These are phyloP conservation scores for Euura lappo DNA, from an alignment of 1,140 invertebrate species.

Conservation along the genomic window DNA sequence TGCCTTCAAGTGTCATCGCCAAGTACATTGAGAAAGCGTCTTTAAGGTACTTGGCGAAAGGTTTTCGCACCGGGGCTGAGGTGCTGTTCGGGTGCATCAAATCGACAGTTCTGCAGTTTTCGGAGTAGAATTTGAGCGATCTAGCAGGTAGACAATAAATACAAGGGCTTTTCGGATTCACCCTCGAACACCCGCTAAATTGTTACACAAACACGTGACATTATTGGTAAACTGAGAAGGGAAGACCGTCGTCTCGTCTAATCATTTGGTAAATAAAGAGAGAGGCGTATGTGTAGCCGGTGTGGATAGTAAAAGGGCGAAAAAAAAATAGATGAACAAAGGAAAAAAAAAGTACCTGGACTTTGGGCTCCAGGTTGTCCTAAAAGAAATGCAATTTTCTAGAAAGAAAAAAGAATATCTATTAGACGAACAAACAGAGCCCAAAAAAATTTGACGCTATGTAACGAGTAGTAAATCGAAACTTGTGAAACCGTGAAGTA, in stretches of 20 bases:
- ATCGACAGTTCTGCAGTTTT: too few species aligned
- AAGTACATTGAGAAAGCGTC: too few species aligned
- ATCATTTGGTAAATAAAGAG: slow-evolving; percentile 33
- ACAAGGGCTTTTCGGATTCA: too few species aligned
- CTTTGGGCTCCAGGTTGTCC: too few species aligned
- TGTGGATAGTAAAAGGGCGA: slow-evolving; percentile 2
- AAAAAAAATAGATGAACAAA: neutral
- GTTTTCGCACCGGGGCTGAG: too few species aligned
- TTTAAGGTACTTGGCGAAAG: too few species aligned
- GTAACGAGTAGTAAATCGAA: slow-evolving; percentile 16
- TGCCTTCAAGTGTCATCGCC: too few species aligned
- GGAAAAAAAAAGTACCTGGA: neutral
- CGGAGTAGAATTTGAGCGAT: too few species aligned
- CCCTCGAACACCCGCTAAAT: slow-evolving; percentile 33
- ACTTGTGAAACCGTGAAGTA: slow-evolving; percentile 9
- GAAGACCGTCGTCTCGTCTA: slow-evolving; percentile 33
- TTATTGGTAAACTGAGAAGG: slow-evolving; percentile 32
- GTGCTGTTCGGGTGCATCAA: too few species aligned
- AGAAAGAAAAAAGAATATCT: neutral
- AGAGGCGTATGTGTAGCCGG: slow-evolving; percentile 8
- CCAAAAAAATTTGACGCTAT: neutral
- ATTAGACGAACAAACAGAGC: slow-evolving; percentile 10
- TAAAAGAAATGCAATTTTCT: slow-evolving; percentile 9
- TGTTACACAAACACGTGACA: slow-evolving; percentile 43
- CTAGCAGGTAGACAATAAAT: too few species aligned